A percentile compares a stretch with the other conserved stretches of the same genome.
Conservation (phyloP, 2,888 invertebrate genomes). For the Sinelater perroti region DNA sequence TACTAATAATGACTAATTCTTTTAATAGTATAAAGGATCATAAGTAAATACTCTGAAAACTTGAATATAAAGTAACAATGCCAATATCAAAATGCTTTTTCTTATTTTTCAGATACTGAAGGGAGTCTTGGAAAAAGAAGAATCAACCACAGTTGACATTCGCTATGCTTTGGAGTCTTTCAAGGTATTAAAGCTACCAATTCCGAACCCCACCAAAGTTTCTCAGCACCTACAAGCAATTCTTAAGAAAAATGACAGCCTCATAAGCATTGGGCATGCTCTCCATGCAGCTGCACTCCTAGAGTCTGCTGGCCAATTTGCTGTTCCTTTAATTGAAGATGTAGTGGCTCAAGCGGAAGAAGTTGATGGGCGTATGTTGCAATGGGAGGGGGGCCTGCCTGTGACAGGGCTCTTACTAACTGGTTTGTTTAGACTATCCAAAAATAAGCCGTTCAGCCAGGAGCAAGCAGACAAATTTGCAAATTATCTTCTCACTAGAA, state of each 20-base stretch:
- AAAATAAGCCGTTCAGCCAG: slow-evolving; percentile 74
- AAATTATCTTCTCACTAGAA: slow-evolving; percentile 88
- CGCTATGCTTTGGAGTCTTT: slow-evolving; percentile 78
- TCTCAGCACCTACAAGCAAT: slow-evolving; percentile 77
- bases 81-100: too few species aligned
- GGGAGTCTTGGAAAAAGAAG: slow-evolving; percentile 71
- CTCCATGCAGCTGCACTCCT: slow-evolving; percentile 84
- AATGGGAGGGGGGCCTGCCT: slow-evolving; percentile 92
- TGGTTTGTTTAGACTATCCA: slow-evolving; percentile 63
- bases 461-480: slow-evolving; percentile 89
- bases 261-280: slow-evolving; percentile 79
- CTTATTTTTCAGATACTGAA: slow-evolving; percentile 54
- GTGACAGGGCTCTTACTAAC: slow-evolving; percentile 74
- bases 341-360: slow-evolving; percentile 96
- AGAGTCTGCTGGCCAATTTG: slow-evolving; percentile 71
- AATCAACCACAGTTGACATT: slow-evolving; percentile 73
- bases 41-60: background rate
- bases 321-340: slow-evolving; percentile 84
- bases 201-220: slow-evolving; percentile 73
- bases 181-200: slow-evolving; percentile 71
- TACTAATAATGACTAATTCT: too few species aligned
- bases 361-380: slow-evolving; percentile 84
- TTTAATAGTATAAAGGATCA: background rate
- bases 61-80: too few species aligned
- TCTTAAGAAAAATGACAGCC: slow-evolving; percentile 85